Evolutionary conservation across 2,888 invertebrate genomes (phyloP).

Genomic region (Drosophila ezoana): DNA sequence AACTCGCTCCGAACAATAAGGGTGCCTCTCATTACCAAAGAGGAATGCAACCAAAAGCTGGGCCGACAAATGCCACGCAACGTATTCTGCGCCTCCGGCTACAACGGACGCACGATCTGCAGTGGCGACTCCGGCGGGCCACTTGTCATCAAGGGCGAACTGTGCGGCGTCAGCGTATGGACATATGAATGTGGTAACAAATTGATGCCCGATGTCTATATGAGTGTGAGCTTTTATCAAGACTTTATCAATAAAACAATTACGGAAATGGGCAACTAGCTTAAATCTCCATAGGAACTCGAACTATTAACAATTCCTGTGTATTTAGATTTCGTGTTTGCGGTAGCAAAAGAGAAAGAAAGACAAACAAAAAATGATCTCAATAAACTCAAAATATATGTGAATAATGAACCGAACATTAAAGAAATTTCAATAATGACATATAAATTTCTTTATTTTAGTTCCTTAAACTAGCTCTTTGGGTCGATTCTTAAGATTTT

Average conservation of each 20-base stretch:
- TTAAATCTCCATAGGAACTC: neutral
- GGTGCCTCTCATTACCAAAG: slow-evolving; percentile 4
- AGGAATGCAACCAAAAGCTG: slow-evolving; percentile 20
- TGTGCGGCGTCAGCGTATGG: slow-evolving; percentile 48
- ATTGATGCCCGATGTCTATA: slow-evolving; percentile 41
- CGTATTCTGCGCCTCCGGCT: slow-evolving; percentile 43
- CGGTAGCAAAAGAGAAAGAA: too few species aligned
- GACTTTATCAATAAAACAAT: slow-evolving; percentile 28
- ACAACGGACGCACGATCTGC: slow-evolving; percentile 35
- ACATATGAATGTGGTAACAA: slow-evolving; percentile 40
- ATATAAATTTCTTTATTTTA: too few species aligned
- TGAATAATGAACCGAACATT: too few species aligned
- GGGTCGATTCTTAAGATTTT: too few species aligned
- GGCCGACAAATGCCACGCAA: slow-evolving; percentile 27
- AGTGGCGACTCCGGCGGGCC: slow-evolving; percentile 58
- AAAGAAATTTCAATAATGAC: too few species aligned
- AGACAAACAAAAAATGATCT: too few species aligned
- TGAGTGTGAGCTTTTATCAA: slow-evolving; percentile 22
- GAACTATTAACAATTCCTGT: too few species aligned
- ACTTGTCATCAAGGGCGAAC: slow-evolving; percentile 20
- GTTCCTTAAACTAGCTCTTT: too few species aligned
- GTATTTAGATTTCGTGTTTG: too few species aligned
- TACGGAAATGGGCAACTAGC: slow-evolving; percentile 3
- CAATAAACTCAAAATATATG: too few species aligned
- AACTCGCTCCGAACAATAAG: slow-evolving; percentile 14